Evolutionary conservation across 2,797 vertebrate species (phyloP).

Genomic region (Rhynchonycteris naso): DNA sequence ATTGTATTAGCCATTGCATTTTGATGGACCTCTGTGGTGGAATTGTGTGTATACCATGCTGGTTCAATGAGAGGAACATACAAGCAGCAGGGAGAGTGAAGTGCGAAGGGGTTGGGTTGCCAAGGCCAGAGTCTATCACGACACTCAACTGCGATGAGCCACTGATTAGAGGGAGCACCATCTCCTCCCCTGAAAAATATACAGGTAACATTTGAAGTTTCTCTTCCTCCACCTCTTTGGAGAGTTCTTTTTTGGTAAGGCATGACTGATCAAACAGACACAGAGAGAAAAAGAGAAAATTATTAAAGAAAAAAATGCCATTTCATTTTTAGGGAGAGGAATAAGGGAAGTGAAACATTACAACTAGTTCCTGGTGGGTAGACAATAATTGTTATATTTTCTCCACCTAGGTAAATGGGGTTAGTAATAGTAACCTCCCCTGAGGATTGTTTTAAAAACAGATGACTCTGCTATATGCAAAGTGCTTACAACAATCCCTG

Average conservation of each 20-base stretch:
- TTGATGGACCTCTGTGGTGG: background rate
- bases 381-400: background rate
- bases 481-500: background rate
- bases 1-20: background rate
- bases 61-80: background rate
- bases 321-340: background rate
- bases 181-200: background rate
- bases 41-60: background rate
- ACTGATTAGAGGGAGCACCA: no score
- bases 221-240: background rate
- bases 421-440: background rate
- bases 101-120: background rate
- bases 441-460: background rate
- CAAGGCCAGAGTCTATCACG: background rate
- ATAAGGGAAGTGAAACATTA: no score
- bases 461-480: background rate
- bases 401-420: background rate
- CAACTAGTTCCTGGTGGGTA: accelerated
- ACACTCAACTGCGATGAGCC: accelerated
- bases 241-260: background rate
- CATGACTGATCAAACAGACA: background rate
- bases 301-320: background rate
- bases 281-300: background rate
- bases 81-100: accelerated
- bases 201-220: background rate